These are phyloP conservation scores for Tinea semifulvella DNA, from an alignment of 2,888 invertebrate genomes.

Conservation along the genomic window DNA sequence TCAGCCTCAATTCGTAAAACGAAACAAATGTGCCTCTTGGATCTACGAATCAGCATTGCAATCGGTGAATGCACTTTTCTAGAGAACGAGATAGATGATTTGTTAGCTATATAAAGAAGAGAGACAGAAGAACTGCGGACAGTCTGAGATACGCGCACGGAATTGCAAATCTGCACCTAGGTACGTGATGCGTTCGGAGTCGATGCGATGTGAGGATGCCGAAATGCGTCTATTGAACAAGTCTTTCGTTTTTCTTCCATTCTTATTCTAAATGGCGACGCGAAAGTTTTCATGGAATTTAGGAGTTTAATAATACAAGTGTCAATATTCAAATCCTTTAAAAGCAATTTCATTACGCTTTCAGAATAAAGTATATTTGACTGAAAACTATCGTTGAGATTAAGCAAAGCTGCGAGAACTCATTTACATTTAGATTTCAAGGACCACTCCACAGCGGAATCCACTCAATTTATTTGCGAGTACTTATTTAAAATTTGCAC, in stretches of 20 bases:
- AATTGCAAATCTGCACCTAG: constrained; percentile 43
- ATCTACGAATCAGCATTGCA: constrained; percentile 42
- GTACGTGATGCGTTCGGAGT: constrained; percentile 11
- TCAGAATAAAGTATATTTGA: too few species aligned
- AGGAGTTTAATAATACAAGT: too few species aligned
- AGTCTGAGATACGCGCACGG: constrained; percentile 41
- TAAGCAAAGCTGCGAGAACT: neutral
- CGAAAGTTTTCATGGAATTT: too few species aligned
- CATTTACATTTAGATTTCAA: constrained; percentile 5
- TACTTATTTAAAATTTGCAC: constrained; percentile 14
- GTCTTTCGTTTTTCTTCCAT: too few species aligned
- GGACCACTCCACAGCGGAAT: neutral
- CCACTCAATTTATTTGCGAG: constrained; percentile 11
- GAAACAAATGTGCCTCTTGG: constrained; percentile 45
- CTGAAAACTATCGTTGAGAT: neutral
- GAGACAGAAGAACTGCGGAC: constrained; percentile 43
- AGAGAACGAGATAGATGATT: constrained; percentile 21
- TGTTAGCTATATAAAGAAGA: constrained; percentile 22
- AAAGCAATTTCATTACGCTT: too few species aligned
- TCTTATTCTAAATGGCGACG: too few species aligned
- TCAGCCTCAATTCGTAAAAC: constrained; percentile 32
- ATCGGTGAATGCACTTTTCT: constrained; percentile 34
- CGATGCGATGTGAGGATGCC: neutral
- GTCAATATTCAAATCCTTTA: too few species aligned
- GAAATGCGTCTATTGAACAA: neutral